A percentile compares a stretch with the other conserved stretches of the same genome.
Conservation (phyloP, 1,140 invertebrate genomes). For the Drosophila repletoides region DNA sequence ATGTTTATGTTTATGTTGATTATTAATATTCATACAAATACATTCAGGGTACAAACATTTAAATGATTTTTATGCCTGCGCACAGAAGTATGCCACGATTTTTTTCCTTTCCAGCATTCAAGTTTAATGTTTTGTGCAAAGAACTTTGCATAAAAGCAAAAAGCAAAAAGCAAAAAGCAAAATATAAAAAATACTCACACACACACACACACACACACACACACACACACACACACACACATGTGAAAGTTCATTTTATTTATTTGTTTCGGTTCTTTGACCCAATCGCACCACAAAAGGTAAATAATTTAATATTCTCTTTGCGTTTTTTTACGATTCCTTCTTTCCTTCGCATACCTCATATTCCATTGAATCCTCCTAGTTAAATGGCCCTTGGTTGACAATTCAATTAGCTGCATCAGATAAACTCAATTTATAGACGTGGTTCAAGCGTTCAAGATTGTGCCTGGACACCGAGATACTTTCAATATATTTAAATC, state of each 20-base stretch:
- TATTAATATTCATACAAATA: slow-evolving; percentile 60
- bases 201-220: slow-evolving; percentile 1
- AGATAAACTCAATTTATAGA: slow-evolving; percentile 54
- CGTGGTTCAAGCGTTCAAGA: neutral
- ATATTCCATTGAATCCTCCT: no score
- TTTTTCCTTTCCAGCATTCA: slow-evolving; percentile 44
- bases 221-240: neutral
- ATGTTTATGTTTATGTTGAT: slow-evolving; percentile 47
- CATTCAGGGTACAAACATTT: slow-evolving; percentile 63
- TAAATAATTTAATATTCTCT: slow-evolving; percentile 34
- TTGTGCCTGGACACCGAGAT: neutral
- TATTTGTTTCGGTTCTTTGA: slow-evolving; percentile 38
- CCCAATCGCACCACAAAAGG: slow-evolving; percentile 8
- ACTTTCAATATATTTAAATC: no score
- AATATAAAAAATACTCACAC: no score
- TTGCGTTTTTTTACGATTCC: slow-evolving; percentile 10
- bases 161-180: slow-evolving; percentile 12
- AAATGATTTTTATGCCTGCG: slow-evolving; percentile 69
- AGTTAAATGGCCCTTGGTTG: slow-evolving; percentile 32
- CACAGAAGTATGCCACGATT: slow-evolving; percentile 44
- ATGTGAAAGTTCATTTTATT: slow-evolving; percentile 54
- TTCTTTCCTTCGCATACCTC: no score
- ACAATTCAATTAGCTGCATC: slow-evolving; percentile 66
- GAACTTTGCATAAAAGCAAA: slow-evolving; percentile 51
- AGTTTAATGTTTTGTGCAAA: slow-evolving; percentile 64